Evolutionary conservation across 2,113 vertebrate genomes (phyloP).

Genomic region (Cyanoliseus patagonus): DNA sequence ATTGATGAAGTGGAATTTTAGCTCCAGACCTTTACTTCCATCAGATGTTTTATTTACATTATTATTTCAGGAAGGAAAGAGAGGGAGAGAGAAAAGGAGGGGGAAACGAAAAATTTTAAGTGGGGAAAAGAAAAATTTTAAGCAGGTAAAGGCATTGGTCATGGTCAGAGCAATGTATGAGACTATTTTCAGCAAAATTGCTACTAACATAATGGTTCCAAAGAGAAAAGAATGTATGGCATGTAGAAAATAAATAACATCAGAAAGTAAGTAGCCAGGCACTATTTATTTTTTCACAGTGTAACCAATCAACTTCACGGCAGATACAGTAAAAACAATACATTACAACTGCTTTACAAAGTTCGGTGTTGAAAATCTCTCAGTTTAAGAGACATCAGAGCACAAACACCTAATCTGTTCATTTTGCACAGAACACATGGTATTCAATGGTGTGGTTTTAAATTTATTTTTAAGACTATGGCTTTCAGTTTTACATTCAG

Average conservation of each 20-base stretch:
- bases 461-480: not conserved
- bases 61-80: not conserved
- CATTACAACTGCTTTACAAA: constrained; percentile 43
- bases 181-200: not conserved
- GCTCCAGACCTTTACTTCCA: not conserved
- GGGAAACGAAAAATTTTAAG: not conserved
- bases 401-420: constrained; percentile 27
- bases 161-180: not conserved
- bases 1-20: not conserved
- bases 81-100: not conserved
- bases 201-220: not conserved
- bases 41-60: not conserved
- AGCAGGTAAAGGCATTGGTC: not conserved
- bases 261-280: constrained; percentile 23
- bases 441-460: not conserved
- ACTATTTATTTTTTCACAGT: constrained; percentile 67
- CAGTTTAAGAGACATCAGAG: constrained; percentile 31
- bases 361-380: not conserved
- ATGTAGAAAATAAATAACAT: not conserved
- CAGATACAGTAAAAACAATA: constrained; percentile 48
- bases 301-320: constrained; percentile 54
- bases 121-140: not conserved
- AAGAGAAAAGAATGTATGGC: not conserved
- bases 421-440: constrained; percentile 3
- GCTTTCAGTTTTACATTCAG: constrained; percentile 47